A percentile compares a stretch with the other conserved stretches of the same genome.
phyloP scores from a whole-genome alignment of 1,140 invertebrate species.

The Plectrocnemia conspersa region DNA sequence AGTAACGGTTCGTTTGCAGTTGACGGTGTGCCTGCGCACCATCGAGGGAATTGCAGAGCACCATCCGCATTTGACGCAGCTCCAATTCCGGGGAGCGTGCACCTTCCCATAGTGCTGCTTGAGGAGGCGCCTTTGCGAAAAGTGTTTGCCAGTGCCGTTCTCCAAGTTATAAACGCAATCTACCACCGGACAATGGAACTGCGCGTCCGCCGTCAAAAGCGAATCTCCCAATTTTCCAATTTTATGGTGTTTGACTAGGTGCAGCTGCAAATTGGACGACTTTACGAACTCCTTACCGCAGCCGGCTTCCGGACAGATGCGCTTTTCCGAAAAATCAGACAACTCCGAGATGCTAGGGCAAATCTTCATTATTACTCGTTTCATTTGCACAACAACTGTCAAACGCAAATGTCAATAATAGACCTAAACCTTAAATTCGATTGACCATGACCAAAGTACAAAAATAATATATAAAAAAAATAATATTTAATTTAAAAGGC shows the following conservation, averaged over 20 bases:
- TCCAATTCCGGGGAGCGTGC: constrained; percentile 17
- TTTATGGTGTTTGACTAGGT: constrained; percentile 25
- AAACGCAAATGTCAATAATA: not conserved
- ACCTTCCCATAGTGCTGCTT: constrained; percentile 29
- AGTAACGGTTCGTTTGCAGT: constrained; percentile 5
- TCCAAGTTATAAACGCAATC: constrained; percentile 16
- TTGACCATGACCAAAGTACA: too few relatives aligned
- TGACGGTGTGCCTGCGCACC: constrained; percentile 7
- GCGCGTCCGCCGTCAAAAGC: not conserved
- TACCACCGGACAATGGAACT: constrained; percentile 17
- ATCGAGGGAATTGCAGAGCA: constrained; percentile 7
- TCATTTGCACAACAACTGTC: too few relatives aligned
- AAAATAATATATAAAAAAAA: too few relatives aligned
- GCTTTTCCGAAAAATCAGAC: not conserved
- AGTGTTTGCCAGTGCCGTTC: not conserved
- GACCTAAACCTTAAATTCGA: too few relatives aligned
- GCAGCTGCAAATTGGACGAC: constrained; percentile 18
- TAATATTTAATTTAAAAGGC: too few relatives aligned
- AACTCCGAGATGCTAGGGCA: constrained; percentile 6
- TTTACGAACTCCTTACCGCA: constrained; percentile 19
- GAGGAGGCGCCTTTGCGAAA: constrained; percentile 14
- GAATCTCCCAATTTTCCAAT: constrained; percentile 4
- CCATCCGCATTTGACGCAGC: constrained; percentile 16
- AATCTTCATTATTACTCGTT: not conserved
- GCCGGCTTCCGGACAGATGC: constrained; percentile 14